These are phyloP conservation scores for Heliconius nattereri DNA, from an alignment of 1,140 invertebrate species.

Conservation along the genomic window DNA sequence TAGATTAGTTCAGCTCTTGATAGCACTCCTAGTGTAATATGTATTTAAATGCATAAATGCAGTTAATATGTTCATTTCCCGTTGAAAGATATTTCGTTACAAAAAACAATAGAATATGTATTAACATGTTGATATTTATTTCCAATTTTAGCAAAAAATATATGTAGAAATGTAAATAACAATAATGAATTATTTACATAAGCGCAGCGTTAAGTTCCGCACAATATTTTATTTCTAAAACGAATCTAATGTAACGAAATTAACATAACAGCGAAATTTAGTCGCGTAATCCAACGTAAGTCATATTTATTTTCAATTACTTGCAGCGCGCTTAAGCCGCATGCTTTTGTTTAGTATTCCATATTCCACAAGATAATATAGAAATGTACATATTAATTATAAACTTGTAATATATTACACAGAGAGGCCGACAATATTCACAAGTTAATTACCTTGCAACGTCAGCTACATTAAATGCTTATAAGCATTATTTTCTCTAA, in stretches of 20 bases:
- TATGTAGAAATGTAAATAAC: too few species aligned
- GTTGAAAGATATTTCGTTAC: too few species aligned
- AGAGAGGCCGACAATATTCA: neutral
- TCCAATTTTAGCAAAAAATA: too few species aligned
- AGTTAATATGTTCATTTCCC: too few species aligned
- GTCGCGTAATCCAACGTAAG: neutral
- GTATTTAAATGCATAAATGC: neutral
- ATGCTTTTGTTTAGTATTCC: neutral
- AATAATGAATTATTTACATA: too few species aligned
- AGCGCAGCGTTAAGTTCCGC: too few species aligned
- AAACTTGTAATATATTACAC: neutral
- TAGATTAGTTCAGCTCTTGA: neutral
- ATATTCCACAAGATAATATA: neutral
- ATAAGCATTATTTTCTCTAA: too few species aligned
- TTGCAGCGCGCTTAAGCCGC: neutral
- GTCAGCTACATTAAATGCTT: too few species aligned
- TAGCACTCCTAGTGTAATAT: neutral
- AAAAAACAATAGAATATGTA: too few species aligned
- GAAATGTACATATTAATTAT: neutral
- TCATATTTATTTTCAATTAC: slow-evolving; percentile 7
- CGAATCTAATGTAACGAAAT: neutral
- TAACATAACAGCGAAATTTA: neutral
- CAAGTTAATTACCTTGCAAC: too few species aligned
- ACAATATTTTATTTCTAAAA: too few species aligned
- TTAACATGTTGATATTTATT: too few species aligned